Evolutionary conservation across 2,888 invertebrate genomes (phyloP), one percentile per base, ranked within the genome.

Genomic region (Willowsia nigromaculata): DNA sequence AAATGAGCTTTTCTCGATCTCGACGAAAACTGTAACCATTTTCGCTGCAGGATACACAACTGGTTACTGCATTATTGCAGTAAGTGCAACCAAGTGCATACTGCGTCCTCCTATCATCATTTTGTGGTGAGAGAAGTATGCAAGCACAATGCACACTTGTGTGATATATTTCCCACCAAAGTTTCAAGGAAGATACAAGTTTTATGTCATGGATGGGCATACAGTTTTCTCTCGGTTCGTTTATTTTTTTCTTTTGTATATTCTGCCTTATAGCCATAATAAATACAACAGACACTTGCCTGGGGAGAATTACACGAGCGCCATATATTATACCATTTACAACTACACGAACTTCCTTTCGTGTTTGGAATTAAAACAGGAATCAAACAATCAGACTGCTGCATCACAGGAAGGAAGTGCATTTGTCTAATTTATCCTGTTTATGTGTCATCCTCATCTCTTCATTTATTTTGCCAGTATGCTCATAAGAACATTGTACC

Each of bases 31-130:
- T 47, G 76, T 68, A n/a, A 76, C 33, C 33, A 50, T 81, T 87
- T 87, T 87, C 87, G 87, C 87, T 87, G 81, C 81, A 71, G 87
- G 87, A 87, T 25, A 87, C 59, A 59, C 15, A 65, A 65, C n/a
- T 65, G 5, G 65, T n/a, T 40, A 22, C 22, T 68, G 68, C 65
- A 65, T 65, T 50, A 27, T 40, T 18, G 59, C 27, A 40, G n/a
- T 62, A 80, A 86, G 80, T 86, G 86, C 86, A 86, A 68, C 47
- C 56, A 74, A 56, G 53, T 76, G 56, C 85, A 85, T 47, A 22
- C 15, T 65, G 47, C 65, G 15, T 25, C 18, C 30, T 62, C 9
- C 56, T 37, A 37, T 37, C 68, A 33, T 33, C 9, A 27, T 68
- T 37, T 59, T 59, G 59, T 25, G 59, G 59, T 59, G 13, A 59